Conservation (phyloP, 2,888 invertebrate species). For the Theristus sp. region DNA sequence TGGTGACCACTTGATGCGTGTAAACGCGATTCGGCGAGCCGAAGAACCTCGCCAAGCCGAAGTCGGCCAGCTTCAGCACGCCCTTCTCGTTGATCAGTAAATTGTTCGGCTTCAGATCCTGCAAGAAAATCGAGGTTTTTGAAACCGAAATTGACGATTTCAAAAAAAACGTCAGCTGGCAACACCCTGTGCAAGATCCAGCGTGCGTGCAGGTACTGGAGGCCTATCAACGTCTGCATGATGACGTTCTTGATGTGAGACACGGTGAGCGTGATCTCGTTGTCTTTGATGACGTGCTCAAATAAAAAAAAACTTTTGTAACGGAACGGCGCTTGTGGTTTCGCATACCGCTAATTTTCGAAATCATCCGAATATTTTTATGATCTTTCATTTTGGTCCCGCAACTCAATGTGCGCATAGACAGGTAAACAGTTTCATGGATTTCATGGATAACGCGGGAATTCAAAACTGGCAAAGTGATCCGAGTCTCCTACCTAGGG, state of each 20-base stretch:
- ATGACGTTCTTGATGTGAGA: slow-evolving; percentile 86
- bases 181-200: slow-evolving; percentile 77
- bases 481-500: too few species aligned
- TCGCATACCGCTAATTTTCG: too few species aligned
- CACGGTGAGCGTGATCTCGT: slow-evolving; percentile 63
- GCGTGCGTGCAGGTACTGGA: slow-evolving; percentile 80
- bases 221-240: slow-evolving; percentile 77
- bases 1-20: slow-evolving; percentile 91
- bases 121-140: slow-evolving; percentile 9
- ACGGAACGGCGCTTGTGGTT: not conserved
- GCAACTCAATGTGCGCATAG: too few species aligned
- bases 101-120: slow-evolving; percentile 95
- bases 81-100: slow-evolving; percentile 77
- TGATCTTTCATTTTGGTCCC: too few species aligned
- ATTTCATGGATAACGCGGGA: too few species aligned
- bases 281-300: slow-evolving; percentile 42
- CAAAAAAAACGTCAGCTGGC: not conserved
- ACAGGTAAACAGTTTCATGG: too few species aligned
- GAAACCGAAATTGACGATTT: not conserved
- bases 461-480: too few species aligned
- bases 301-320: slow-evolving; percentile 9
- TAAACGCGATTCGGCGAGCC: slow-evolving; percentile 80
- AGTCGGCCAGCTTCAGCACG: slow-evolving; percentile 89
- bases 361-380: too few species aligned
- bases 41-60: slow-evolving; percentile 89